A percentile compares a stretch with the other conserved stretches of the same genome.
phyloP scores from a whole-genome alignment of 1,140 invertebrate genomes.

The Bombus huntii region DNA sequence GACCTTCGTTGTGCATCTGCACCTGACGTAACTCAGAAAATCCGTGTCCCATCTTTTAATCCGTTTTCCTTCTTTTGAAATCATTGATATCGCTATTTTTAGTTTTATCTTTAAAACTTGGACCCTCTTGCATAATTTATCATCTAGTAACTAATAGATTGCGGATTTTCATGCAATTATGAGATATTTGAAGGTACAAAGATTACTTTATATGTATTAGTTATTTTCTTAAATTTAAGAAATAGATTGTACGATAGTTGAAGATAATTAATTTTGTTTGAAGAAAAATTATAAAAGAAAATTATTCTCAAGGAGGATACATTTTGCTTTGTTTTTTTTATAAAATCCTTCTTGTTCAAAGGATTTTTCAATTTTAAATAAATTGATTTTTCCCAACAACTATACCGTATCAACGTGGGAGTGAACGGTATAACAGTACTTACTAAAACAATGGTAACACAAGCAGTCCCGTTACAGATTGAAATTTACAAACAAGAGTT shows the following conservation, averaged over 20 bases:
- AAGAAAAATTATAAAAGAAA: too few relatives aligned
- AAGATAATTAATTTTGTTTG: too few relatives aligned
- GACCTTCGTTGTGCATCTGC: slow-evolving; percentile 5
- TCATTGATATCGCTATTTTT: neutral
- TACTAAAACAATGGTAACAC: slow-evolving; percentile 17
- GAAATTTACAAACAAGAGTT: slow-evolving; percentile 22
- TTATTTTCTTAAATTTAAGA: too few relatives aligned
- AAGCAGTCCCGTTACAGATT: slow-evolving; percentile 29
- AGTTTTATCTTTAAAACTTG: neutral
- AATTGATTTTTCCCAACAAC: neutral
- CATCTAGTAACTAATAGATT: too few relatives aligned
- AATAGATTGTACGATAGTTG: too few relatives aligned
- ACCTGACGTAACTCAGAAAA: slow-evolving; percentile 8
- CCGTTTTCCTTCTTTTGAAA: neutral
- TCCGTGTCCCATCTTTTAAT: neutral
- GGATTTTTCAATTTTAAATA: neutral
- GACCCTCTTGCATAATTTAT: too few relatives aligned
- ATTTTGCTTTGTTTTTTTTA: neutral
- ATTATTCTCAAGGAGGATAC: neutral
- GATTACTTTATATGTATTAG: too few relatives aligned
- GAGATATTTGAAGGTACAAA: neutral
- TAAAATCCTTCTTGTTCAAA: neutral
- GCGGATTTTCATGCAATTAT: too few relatives aligned
- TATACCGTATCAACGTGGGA: neutral
- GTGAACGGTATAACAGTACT: slow-evolving; percentile 28